Percentiles rank a stretch among this genome's conserved stretches.
phyloP scores from a whole-genome alignment of 2,888 invertebrate species.

The Amblyjoppa fuscipennis region DNA sequence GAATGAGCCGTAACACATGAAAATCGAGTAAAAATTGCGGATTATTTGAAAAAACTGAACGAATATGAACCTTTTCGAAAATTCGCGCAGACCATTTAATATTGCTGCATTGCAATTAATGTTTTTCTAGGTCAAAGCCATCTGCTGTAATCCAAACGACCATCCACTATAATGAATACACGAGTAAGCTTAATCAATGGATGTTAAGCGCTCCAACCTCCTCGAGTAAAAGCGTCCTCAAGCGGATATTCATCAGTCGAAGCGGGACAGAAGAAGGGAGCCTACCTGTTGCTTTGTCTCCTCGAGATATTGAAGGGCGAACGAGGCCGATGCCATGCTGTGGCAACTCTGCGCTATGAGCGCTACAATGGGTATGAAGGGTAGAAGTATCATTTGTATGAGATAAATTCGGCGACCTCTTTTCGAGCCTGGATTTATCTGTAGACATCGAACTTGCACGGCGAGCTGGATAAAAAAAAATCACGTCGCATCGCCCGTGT shows the following conservation, averaged over 20 bases:
- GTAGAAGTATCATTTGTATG: conserved; percentile 86
- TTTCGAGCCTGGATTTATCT: conserved; percentile 71
- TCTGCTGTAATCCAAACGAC: too few relatives aligned
- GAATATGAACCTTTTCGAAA: too few relatives aligned
- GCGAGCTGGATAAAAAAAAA: conserved; percentile 58
- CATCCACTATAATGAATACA: too few relatives aligned
- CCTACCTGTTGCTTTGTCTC: conserved; percentile 85
- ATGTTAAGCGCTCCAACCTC: too few relatives aligned
- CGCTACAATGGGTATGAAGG: conserved; percentile 87
- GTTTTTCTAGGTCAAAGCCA: too few relatives aligned
- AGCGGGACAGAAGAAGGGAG: conserved; percentile 1
- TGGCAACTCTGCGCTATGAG: conserved; percentile 87
- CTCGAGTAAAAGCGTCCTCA: not conserved
- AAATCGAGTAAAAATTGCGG: too few relatives aligned
- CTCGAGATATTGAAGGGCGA: conserved; percentile 81
- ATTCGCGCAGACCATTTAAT: too few relatives aligned
- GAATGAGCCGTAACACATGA: too few relatives aligned
- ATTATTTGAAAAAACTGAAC: too few relatives aligned
- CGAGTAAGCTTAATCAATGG: too few relatives aligned
- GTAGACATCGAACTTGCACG: conserved; percentile 68
- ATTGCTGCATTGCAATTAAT: too few relatives aligned
- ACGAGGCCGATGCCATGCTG: conserved; percentile 86
- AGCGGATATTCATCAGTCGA: not conserved
- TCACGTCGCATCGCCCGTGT: not conserved
- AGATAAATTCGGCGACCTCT: conserved; percentile 86